Evolutionary conservation across 23 tunicate species (phyloP).

Genomic region (Ascidia mentula): DNA sequence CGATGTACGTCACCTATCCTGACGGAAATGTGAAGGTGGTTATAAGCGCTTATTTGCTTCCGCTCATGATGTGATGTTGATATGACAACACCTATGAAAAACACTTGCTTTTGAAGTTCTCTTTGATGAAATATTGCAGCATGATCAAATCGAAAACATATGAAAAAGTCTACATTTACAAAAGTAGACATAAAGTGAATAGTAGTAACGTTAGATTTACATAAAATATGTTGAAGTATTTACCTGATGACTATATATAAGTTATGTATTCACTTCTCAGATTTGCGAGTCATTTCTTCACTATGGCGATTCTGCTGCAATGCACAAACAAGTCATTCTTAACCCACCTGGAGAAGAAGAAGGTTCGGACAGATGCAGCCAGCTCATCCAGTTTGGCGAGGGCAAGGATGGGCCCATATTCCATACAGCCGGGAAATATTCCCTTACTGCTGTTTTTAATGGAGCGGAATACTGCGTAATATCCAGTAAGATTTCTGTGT

Average conservation of each 20-base stretch:
- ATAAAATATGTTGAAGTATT: too few relatives aligned
- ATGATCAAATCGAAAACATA: too few relatives aligned
- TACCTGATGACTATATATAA: too few relatives aligned
- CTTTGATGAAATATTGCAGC: too few relatives aligned
- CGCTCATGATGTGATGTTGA: too few relatives aligned
- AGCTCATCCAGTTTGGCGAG: conserved; percentile 56
- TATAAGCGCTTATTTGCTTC: not conserved
- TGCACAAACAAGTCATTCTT: conserved; percentile 38
- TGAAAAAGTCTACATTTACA: too few relatives aligned
- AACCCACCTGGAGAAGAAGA: conserved; percentile 43
- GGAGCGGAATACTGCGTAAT: conserved; percentile 31
- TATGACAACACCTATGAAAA: too few relatives aligned
- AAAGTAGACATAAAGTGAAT: too few relatives aligned
- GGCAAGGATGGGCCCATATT: conserved; percentile 36
- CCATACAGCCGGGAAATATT: conserved; percentile 39
- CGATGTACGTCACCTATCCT: conserved; percentile 48
- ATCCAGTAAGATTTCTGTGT: conserved; percentile 43
- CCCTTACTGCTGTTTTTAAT: conserved; percentile 42
- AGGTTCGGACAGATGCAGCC: conserved; percentile 51
- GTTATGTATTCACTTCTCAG: too few relatives aligned
- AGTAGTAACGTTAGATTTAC: too few relatives aligned
- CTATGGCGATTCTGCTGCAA: conserved; percentile 13
- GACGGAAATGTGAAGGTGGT: conserved; percentile 55
- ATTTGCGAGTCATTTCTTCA: conserved; percentile 33
- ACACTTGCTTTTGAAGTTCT: too few relatives aligned